Conservation (phyloP, 1,140 invertebrate species). For the Drosophila navojoa region DNA sequence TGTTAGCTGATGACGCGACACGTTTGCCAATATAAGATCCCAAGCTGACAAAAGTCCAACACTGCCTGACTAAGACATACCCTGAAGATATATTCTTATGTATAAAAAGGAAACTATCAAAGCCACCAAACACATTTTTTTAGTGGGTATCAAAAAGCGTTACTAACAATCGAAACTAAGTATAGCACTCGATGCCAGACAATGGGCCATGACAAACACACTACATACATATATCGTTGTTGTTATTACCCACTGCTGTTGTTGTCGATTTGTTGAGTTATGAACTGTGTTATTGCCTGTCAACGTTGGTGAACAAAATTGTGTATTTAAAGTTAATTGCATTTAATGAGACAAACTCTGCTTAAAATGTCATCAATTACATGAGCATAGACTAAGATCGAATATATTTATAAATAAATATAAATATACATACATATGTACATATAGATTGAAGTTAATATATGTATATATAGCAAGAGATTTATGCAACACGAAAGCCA, state of each 20-base stretch:
- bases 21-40: conserved; percentile 17
- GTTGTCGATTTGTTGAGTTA: conserved; percentile 48
- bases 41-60: neutral
- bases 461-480: conserved; percentile 1
- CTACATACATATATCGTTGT: conserved; percentile 12
- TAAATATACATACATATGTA: neutral
- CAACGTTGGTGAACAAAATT: conserved; percentile 59
- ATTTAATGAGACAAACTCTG: conserved; percentile 65
- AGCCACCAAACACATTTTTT: neutral
- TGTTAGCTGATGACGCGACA: conserved; percentile 19
- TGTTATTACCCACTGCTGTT: neutral
- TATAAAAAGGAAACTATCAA: too few relatives aligned
- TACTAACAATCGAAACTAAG: conserved; percentile 21
- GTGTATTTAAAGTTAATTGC: conserved; percentile 76
- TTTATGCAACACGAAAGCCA: conserved; percentile 8
- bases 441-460: neutral
- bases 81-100: neutral
- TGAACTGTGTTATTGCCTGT: conserved; percentile 51
- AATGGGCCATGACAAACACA: conserved; percentile 44
- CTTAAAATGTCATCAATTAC: conserved; percentile 56
- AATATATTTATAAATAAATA: conserved; percentile 1
- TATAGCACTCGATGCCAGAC: conserved; percentile 23
- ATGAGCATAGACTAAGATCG: conserved; percentile 36
- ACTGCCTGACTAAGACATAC: neutral
- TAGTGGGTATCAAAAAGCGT: neutral